Conservation (phyloP, 2,113 vertebrate genomes). For the Uria lomvia region DNA sequence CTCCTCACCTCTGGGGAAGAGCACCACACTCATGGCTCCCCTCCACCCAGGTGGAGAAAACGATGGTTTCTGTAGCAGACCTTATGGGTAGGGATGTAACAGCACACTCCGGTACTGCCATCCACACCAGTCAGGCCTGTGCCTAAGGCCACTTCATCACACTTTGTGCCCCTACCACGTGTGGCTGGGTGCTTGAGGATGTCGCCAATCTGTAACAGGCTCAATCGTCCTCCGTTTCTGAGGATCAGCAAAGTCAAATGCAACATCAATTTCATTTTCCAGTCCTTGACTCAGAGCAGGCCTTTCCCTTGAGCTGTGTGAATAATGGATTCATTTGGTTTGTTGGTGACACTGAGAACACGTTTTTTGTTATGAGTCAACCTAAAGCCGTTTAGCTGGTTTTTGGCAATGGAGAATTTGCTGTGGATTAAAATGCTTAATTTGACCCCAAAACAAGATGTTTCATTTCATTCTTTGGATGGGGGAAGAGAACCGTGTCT, state of each 20-base stretch:
- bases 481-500: not conserved
- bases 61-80: not conserved
- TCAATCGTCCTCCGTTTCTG: not conserved
- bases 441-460: not conserved
- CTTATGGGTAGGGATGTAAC: accelerated
- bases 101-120: accelerated
- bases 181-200: not conserved
- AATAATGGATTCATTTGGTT: not conserved
- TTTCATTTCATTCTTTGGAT: not conserved
- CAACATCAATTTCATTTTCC: not conserved
- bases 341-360: not conserved
- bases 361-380: not conserved
- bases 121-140: not conserved
- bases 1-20: not conserved
- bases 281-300: not conserved
- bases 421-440: not conserved
- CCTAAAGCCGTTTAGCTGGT: not conserved
- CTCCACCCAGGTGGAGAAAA: not conserved
- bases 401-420: not conserved
- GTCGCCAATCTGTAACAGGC: accelerated
- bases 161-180: accelerated
- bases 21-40: not conserved
- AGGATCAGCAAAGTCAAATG: not conserved
- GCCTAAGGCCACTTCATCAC: not conserved
- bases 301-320: not conserved